A percentile compares a stretch with the other conserved stretches of the same genome.
Evolutionary conservation across 2,113 vertebrate species (phyloP).

Genomic region (Eptatretus burgeri): DNA sequence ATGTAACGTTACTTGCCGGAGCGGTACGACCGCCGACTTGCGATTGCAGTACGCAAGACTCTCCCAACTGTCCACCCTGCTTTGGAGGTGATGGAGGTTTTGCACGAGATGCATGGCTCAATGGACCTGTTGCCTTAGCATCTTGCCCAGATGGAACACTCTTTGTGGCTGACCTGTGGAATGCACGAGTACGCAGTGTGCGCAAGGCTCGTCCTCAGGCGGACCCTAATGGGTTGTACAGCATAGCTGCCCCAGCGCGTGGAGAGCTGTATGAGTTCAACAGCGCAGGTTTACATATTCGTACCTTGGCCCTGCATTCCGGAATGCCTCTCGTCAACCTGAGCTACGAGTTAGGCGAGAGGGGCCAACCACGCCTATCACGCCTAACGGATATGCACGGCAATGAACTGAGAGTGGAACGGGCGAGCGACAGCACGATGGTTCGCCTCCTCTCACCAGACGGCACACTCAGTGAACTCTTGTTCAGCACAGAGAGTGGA

Average conservation of each 20-base stretch:
- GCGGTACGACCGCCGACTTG: conserved; percentile 59
- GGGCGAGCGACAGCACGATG: no score
- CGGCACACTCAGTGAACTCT: no score
- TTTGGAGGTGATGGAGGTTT: conserved; percentile 86
- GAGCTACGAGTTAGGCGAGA: conserved; percentile 44
- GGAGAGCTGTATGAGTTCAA: conserved; percentile 88
- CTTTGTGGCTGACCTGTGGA: conserved; percentile 83
- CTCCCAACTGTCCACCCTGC: conserved; percentile 54
- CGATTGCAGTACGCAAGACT: conserved; percentile 95
- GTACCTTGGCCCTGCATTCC: conserved; percentile 69
- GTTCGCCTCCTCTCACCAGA: no score
- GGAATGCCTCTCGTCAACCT: conserved; percentile 84
- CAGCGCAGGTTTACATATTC: conserved; percentile 60
- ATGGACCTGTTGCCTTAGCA: conserved; percentile 68
- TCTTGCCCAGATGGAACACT: conserved; percentile 77
- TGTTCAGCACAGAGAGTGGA: no score
- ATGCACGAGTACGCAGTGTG: conserved; percentile 52
- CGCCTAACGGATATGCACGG: no score
- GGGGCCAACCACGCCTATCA: conserved; percentile 16
- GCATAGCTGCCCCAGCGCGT: conserved; percentile 67
- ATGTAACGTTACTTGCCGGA: conserved; percentile 59
- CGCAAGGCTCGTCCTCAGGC: conserved; percentile 20
- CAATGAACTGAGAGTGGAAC: no score
- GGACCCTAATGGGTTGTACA: conserved; percentile 42
- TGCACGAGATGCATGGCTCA: conserved; percentile 67